Conservation (phyloP, 2,888 invertebrate genomes). For the Drosophila putrida region DNA sequence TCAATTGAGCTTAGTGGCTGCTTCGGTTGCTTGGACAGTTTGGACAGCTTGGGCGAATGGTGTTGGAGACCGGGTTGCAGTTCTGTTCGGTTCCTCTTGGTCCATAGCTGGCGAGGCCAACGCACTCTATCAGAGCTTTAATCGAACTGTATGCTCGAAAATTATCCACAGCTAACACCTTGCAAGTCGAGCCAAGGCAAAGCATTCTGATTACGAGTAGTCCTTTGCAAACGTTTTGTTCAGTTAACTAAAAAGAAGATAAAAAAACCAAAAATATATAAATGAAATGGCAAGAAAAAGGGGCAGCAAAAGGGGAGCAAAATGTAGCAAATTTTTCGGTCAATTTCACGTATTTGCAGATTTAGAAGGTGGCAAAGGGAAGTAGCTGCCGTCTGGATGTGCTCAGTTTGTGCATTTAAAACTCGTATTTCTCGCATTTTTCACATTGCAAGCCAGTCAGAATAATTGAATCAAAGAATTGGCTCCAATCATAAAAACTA, state of each 20-base stretch:
- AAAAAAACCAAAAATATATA: constrained; percentile 17
- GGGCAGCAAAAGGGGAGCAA: constrained; percentile 18
- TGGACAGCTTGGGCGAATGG: background rate
- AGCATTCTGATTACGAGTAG: constrained; percentile 72
- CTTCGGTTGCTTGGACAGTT: background rate
- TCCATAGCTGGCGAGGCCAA: constrained; percentile 58
- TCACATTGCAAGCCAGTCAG: constrained; percentile 53
- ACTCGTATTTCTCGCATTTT: constrained; percentile 47
- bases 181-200: constrained; percentile 36
- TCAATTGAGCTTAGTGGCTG: constrained; percentile 60
- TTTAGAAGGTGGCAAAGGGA: constrained; percentile 4
- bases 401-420: constrained; percentile 67
- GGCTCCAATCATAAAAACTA: constrained; percentile 67
- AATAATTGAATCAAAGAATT: constrained; percentile 83
- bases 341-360: constrained; percentile 61
- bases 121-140: constrained; percentile 56
- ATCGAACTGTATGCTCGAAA: constrained; percentile 40
- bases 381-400: constrained; percentile 25
- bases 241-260: constrained; percentile 38
- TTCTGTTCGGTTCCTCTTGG: constrained; percentile 32
- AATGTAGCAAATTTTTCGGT: constrained; percentile 53
- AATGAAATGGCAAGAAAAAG: constrained; percentile 30
- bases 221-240: constrained; percentile 61
- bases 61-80: constrained; percentile 21
- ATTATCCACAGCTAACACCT: constrained; percentile 69